Evolutionary conservation across 1,140 invertebrate genomes (phyloP).

Genomic region (Listronotus bonariensis): DNA sequence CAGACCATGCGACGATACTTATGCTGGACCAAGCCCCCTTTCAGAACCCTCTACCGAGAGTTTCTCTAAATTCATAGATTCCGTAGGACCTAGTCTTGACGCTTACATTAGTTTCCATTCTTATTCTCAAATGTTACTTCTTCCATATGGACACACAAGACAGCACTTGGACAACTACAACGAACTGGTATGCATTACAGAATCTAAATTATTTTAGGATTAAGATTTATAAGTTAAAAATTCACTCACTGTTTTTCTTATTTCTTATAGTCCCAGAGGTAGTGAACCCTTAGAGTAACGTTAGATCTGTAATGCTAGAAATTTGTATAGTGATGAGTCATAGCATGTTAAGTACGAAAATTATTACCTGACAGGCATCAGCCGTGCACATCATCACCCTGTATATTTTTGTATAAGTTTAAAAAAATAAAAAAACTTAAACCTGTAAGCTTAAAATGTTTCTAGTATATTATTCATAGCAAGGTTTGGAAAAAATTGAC

Average conservation of each 20-base stretch:
- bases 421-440: too few species aligned
- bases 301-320: too few species aligned
- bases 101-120: slow-evolving; percentile 79
- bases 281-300: too few species aligned
- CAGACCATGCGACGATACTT: slow-evolving; percentile 74
- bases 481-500: too few species aligned
- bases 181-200: slow-evolving; percentile 61
- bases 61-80: slow-evolving; percentile 60
- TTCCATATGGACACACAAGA: slow-evolving; percentile 71
- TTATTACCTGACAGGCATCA: too few species aligned
- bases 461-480: too few species aligned
- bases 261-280: too few species aligned
- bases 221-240: background rate
- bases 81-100: slow-evolving; percentile 61
- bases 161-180: slow-evolving; percentile 65
- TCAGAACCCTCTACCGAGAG: slow-evolving; percentile 75
- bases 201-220: background rate
- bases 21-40: slow-evolving; percentile 68
- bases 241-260: too few species aligned
- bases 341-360: too few species aligned
- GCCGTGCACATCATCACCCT: too few species aligned
- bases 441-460: too few species aligned
- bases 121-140: slow-evolving; percentile 72
- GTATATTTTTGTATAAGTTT: background rate
- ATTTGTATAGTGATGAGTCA: too few species aligned